Conservation (phyloP, 2,888 invertebrate genomes). For the Hypomecis atomaria region DNA sequence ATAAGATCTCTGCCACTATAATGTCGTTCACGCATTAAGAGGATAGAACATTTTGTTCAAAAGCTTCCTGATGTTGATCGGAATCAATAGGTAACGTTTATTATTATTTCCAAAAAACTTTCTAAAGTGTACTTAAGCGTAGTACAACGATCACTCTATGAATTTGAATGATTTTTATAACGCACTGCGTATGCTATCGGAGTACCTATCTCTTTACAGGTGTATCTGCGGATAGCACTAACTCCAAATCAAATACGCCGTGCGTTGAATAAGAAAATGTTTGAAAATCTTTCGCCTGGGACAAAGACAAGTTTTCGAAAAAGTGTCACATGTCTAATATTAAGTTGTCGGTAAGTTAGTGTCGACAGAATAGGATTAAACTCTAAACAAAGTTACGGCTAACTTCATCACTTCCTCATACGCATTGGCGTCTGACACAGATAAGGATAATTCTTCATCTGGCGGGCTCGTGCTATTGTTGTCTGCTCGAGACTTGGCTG, state of each 20-base stretch:
- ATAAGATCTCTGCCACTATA: too few species aligned
- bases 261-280: neutral
- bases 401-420: constrained; percentile 28
- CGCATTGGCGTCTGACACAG: constrained; percentile 35
- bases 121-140: too few species aligned
- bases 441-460: constrained; percentile 36
- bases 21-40: too few species aligned
- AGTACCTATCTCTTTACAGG: too few species aligned
- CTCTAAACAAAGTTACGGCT: constrained; percentile 30
- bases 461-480: constrained; percentile 33
- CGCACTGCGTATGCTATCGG: too few species aligned
- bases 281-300: neutral
- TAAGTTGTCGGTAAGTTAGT: constrained; percentile 15
- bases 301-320: constrained; percentile 4
- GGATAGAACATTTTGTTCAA: too few species aligned
- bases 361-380: constrained; percentile 23
- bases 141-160: too few species aligned
- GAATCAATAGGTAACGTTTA: too few species aligned
- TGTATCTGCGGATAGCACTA: too few species aligned
- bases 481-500: constrained; percentile 29
- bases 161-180: too few species aligned
- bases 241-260: neutral
- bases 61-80: too few species aligned
- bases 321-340: constrained; percentile 6
- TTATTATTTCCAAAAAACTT: too few species aligned